Percentiles rank a stretch among this genome's conserved stretches.
These are phyloP conservation scores for Onychostruthus taczanowskii DNA, from an alignment of 2,113 vertebrate genomes.

Conservation along the genomic window DNA sequence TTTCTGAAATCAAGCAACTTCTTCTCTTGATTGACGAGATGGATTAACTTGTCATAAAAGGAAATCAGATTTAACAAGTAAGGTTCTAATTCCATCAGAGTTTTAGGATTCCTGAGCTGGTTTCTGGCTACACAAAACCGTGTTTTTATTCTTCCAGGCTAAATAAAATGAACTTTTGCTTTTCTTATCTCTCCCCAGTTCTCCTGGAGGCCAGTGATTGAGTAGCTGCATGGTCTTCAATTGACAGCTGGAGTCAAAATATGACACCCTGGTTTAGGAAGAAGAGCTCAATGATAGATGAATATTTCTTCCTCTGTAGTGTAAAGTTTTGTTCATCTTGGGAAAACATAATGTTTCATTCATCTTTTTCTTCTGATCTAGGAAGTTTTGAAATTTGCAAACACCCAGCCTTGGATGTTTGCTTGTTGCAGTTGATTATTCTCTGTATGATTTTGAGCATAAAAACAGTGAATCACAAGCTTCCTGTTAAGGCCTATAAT, in stretches of 20 bases:
- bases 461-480: background rate
- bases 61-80: background rate
- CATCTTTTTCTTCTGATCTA: background rate
- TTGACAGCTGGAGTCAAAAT: background rate
- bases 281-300: accelerated
- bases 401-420: background rate
- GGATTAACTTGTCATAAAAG: background rate
- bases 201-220: background rate
- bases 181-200: background rate
- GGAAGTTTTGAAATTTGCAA: background rate
- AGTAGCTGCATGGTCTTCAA: background rate
- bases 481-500: background rate
- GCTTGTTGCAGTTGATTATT: background rate
- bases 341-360: no score
- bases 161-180: background rate
- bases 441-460: background rate
- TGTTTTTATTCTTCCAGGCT: background rate
- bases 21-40: background rate
- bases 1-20: background rate
- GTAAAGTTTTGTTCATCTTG: background rate
- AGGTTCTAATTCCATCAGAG: background rate
- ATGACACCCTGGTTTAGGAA: background rate
- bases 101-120: background rate
- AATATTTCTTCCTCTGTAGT: background rate
- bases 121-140: background rate